Base-by-base conservation (phyloP, 2,797 vertebrate species). In the Pipistrellus pygmaeus region DNA sequence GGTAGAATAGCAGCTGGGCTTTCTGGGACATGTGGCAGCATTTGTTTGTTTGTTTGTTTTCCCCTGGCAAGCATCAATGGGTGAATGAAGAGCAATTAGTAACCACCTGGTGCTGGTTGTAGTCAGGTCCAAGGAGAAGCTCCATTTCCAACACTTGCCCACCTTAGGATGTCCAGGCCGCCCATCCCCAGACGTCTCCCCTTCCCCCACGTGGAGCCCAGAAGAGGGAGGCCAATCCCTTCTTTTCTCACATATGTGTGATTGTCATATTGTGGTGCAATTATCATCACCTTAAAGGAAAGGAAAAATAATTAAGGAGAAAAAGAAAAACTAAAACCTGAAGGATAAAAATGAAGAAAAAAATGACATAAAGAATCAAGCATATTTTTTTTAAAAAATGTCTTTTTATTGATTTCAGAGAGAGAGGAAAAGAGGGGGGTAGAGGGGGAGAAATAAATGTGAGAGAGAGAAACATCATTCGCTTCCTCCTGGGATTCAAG, bases 41-140 rank as follows among this genome's bases (percentile, higher is more conserved):
- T 41, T 41, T 72, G 11, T 71, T 44, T 48, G 25, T 62, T 96
- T 98, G 99, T 88, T 95, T 98, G 98, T 99, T 88, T 95, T 98
- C 10, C 44, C 97, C 98, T 99, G 1, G 98, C 99, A 98, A 99
- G 99, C 99, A 99, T 99, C 97, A 98, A 97, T 96, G 92, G 90
- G 15, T 88, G 68, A 85, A 97, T 98, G 97, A 89, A 84, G 80
- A 92, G 11, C n/a, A 27, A 62, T 92, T 77, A 62, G 88, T 92
- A 97, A 93, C 97, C 87, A 94, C 98, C 98, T 98, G 96, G 41
- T 98, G 97, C 89, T 97, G 82, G 64, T 6, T 95, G 85, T 62
- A 69, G 57, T 93, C 73, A 64, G 13, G 0, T 23, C 75, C 51
- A n/a, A n/a, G 44, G 87, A 87, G 21, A 94, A 18, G 35, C 46